Percentiles rank a stretch among this genome's conserved stretches.
These are phyloP conservation scores for Beris morrisii DNA, from an alignment of 2,888 invertebrate species.

Conservation along the genomic window DNA sequence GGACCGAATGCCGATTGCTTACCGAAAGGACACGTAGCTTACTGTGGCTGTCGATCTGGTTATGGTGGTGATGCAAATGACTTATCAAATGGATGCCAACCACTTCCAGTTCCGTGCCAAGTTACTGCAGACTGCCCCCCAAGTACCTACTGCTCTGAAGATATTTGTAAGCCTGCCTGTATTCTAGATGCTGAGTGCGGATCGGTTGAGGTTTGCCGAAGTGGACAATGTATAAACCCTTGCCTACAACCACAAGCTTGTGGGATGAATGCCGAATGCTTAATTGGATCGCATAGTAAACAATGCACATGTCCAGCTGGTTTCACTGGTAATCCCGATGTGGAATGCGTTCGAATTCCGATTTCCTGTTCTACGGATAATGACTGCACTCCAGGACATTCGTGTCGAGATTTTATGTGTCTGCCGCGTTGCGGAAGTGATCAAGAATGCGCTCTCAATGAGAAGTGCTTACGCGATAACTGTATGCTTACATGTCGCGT, in stretches of 20 bases:
- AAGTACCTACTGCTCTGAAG: constrained; percentile 80
- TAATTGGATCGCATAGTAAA: constrained; percentile 70
- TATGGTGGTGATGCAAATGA: constrained; percentile 77
- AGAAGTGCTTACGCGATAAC: constrained; percentile 79
- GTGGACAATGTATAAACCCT: constrained; percentile 80
- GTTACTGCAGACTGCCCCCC: constrained; percentile 73
- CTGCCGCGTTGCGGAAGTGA: constrained; percentile 74
- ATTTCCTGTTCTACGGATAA: constrained; percentile 69
- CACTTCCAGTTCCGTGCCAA: constrained; percentile 72
- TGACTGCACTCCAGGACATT: constrained; percentile 72
- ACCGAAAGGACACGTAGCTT: constrained; percentile 72
- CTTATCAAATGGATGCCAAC: constrained; percentile 70
- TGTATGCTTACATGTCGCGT: constrained; percentile 86
- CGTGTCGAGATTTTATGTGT: constrained; percentile 82
- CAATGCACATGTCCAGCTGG: constrained; percentile 82
- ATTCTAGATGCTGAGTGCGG: constrained; percentile 78
- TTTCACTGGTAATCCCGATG: constrained; percentile 81
- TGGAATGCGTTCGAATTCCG: constrained; percentile 87
- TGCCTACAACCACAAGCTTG: constrained; percentile 76
- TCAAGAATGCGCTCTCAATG: constrained; percentile 84
- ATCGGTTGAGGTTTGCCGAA: constrained; percentile 74
- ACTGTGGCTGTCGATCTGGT: constrained; percentile 77
- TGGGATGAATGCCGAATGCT: constrained; percentile 81
- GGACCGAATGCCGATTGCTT: constrained; percentile 83
- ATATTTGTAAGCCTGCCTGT: constrained; percentile 79